Evolutionary conservation across 1,140 invertebrate genomes (phyloP).

Genomic region (Charaxes varanes): DNA sequence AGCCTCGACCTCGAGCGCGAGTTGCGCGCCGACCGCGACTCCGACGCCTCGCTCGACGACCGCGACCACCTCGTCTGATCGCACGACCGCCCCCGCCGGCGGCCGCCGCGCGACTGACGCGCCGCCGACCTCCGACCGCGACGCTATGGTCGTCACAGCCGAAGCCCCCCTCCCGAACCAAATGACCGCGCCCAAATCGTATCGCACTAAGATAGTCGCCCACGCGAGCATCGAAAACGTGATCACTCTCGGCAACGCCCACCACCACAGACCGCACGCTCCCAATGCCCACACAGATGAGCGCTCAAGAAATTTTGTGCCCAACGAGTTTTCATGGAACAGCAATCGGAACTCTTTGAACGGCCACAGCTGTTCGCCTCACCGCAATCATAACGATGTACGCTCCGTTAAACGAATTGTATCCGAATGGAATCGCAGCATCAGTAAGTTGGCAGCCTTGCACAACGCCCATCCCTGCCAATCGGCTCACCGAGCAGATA

Average conservation of each 20-base stretch:
- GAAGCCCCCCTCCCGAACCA: too few species aligned
- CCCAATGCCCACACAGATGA: too few species aligned
- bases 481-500: background rate
- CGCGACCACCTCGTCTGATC: slow-evolving; percentile 62
- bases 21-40: slow-evolving; percentile 48
- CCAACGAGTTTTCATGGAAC: too few species aligned
- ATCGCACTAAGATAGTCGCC: background rate
- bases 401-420: background rate
- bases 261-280: background rate
- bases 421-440: slow-evolving; percentile 1
- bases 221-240: slow-evolving; percentile 1
- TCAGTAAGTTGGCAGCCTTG: background rate
- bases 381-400: background rate
- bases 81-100: slow-evolving; percentile 5
- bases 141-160: too few species aligned
- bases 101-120: background rate
- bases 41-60: slow-evolving; percentile 60
- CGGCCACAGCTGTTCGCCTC: slow-evolving; percentile 1
- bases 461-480: slow-evolving; percentile 1
- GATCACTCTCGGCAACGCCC: background rate
- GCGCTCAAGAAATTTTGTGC: too few species aligned
- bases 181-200: background rate
- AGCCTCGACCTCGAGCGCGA: slow-evolving; percentile 63
- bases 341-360: slow-evolving; percentile 1
- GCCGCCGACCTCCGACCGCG: too few species aligned